Evolutionary conservation across 2,113 vertebrate genomes (phyloP).

Genomic region (Percopsis transmontana): DNA sequence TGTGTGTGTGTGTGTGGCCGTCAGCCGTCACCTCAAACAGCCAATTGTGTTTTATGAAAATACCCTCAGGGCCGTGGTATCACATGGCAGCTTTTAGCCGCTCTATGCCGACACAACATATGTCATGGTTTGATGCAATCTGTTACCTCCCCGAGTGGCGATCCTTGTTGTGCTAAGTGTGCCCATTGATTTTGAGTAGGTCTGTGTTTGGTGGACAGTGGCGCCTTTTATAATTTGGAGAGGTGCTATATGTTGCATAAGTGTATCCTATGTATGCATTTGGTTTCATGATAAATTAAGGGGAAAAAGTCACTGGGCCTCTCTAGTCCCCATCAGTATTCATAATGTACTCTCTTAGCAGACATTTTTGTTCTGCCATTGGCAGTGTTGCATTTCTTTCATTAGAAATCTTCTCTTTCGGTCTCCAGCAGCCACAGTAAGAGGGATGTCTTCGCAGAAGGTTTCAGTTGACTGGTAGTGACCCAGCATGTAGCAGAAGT

Average conservation of each 20-base stretch:
- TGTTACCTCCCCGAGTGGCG: conserved; percentile 25
- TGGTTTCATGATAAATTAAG: too few relatives aligned
- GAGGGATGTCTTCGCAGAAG: conserved; percentile 44
- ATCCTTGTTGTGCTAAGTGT: conserved; percentile 8
- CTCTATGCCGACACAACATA: conserved; percentile 49
- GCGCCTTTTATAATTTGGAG: neutral
- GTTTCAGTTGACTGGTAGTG: conserved; percentile 41
- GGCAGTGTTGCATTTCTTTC: conserved; percentile 13
- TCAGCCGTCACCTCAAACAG: conserved; percentile 47
- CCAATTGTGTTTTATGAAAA: conserved; percentile 63
- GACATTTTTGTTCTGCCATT: neutral
- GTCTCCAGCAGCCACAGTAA: conserved; percentile 32
- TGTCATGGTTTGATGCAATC: conserved; percentile 48
- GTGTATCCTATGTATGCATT: too few relatives aligned
- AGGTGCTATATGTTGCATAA: too few relatives aligned
- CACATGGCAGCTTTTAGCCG: conserved; percentile 40
- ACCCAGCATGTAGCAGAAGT: conserved; percentile 75
- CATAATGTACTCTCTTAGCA: neutral
- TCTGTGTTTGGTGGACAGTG: conserved; percentile 6
- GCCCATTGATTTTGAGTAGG: conserved; percentile 35
- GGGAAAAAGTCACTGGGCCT: neutral
- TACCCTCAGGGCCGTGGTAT: conserved; percentile 51
- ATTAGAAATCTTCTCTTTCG: conserved; percentile 43
- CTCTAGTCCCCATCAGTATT: neutral
- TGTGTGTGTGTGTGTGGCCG: conserved; percentile 2